phyloP scores from a whole-genome alignment of 2,888 invertebrate genomes.

The Ophion slaviceki region DNA sequence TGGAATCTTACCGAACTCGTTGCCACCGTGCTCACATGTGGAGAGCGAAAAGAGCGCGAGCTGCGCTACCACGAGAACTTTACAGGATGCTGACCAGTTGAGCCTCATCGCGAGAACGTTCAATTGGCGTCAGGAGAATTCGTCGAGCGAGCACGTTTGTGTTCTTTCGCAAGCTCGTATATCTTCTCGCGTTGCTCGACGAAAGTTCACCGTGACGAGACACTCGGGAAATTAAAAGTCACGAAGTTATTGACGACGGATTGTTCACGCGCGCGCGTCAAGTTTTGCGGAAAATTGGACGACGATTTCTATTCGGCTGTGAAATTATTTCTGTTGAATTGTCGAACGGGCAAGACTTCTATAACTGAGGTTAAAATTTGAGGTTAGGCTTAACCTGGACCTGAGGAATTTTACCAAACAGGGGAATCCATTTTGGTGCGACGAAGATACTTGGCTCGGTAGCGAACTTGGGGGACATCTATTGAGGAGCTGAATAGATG shows the following conservation, averaged over 20 bases:
- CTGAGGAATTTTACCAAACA: neutral
- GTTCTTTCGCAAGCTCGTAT: conserved; percentile 9
- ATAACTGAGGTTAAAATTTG: neutral
- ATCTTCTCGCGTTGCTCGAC: neutral
- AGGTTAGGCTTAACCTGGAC: neutral
- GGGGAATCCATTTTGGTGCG: neutral
- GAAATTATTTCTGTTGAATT: neutral
- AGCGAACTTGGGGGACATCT: neutral
- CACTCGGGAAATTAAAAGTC: conserved; percentile 27
- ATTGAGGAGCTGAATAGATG: neutral
- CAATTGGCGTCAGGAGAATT: conserved; percentile 13
- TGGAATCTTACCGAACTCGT: conserved; percentile 21
- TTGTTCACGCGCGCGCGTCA: neutral
- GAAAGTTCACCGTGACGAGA: conserved; percentile 28
- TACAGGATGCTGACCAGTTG: neutral
- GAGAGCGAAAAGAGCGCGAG: conserved; percentile 4
- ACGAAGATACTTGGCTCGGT: neutral
- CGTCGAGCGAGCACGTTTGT: neutral
- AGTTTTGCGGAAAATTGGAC: neutral
- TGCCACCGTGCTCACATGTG: neutral
- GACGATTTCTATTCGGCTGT: neutral
- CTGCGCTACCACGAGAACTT: conserved; percentile 3
- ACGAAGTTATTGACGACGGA: neutral
- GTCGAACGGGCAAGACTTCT: neutral
- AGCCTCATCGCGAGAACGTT: conserved; percentile 26